phyloP scores from a whole-genome alignment of 92 coral and sea anemone species.

The Pocillopora grandis region DNA sequence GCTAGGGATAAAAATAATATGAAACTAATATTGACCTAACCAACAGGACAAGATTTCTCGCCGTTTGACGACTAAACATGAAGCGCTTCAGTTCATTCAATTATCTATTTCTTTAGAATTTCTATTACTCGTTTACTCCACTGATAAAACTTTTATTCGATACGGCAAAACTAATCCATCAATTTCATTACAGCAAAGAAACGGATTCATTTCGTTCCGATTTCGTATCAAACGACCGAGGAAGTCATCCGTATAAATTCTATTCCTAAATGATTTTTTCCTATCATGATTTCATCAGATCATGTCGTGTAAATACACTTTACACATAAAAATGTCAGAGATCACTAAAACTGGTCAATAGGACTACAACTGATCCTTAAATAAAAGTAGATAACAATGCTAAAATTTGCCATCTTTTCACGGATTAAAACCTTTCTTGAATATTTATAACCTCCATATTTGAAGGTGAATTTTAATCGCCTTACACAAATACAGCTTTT shows the following conservation, averaged over 20 bases:
- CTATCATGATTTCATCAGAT: no score
- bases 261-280: no score
- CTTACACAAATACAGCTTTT: slow-evolving; percentile 3
- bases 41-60: neutral
- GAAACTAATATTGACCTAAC: neutral
- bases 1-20: neutral
- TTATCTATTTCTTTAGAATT: neutral
- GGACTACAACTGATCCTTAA: no score
- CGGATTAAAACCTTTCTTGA: neutral
- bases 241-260: no score
- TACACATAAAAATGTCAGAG: no score
- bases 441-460: neutral
- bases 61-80: neutral
- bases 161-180: neutral
- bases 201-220: neutral
- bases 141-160: neutral
- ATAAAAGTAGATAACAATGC: neutral
- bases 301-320: no score
- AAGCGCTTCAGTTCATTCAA: neutral
- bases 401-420: neutral
- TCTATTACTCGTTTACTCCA: neutral
- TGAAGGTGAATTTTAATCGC: neutral
- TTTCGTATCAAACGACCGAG: neutral
- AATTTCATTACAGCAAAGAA: neutral
- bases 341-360: no score